phyloP scores from a whole-genome alignment of 2,888 invertebrate genomes.

The Oligia latruncula region DNA sequence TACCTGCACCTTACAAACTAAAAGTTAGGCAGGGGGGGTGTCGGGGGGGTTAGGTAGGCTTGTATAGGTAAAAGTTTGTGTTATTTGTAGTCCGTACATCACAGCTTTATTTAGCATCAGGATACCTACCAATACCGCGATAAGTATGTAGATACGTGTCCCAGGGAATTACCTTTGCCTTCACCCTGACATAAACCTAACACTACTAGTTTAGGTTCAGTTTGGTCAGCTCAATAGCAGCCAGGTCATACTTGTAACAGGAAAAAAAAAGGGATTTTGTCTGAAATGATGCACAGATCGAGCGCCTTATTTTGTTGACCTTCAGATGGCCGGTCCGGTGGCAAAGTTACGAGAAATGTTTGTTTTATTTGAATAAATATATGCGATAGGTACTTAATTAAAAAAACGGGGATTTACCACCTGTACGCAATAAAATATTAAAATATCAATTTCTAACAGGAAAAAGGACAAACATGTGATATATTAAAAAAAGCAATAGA shows the following conservation, averaged over 20 bases:
- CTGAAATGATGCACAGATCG: neutral
- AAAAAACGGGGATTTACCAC: neutral
- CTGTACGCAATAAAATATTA: neutral
- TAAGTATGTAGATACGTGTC: neutral
- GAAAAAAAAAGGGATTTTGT: neutral
- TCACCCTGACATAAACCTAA: neutral
- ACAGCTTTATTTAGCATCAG: neutral
- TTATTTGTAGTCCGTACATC: neutral
- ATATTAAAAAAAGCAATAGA: constrained; percentile 68
- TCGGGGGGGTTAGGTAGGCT: too few relatives aligned
- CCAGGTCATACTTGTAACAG: neutral
- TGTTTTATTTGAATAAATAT: neutral
- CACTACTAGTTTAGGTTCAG: neutral
- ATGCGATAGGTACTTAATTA: neutral
- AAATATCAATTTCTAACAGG: constrained; percentile 44
- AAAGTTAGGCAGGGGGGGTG: too few relatives aligned
- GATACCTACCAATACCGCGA: neutral
- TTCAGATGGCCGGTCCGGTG: neutral
- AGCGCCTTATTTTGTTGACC: constrained; percentile 15
- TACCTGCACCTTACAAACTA: neutral
- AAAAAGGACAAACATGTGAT: constrained; percentile 88
- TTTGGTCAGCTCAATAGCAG: neutral
- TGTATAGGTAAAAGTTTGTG: neutral
- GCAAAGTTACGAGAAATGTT: neutral
- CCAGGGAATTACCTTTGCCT: neutral